Evolutionary conservation across 2,797 vertebrate genomes (phyloP), one percentile per base, ranked within the genome.

Genomic region (Catamblyrhynchus diadema): DNA sequence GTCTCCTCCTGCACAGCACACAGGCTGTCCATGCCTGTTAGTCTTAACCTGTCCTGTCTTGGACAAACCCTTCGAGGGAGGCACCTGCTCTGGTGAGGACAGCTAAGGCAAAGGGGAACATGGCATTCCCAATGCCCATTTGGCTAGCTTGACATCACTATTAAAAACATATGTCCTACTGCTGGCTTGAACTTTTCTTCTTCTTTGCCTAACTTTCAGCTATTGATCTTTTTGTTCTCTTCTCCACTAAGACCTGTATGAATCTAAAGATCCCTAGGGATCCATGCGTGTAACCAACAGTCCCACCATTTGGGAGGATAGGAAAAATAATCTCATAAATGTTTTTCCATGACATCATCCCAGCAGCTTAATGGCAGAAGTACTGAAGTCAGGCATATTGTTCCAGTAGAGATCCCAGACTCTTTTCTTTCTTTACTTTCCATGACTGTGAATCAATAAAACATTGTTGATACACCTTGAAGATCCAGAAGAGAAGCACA

Each of bases 391-490:
- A 44, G 39, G 47, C 28, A 22, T 85, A 74, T 83, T 75, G 47
- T 67, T 74, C 64, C 53, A 83, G 84, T 66, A 54, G 66, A 83
- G 82, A 83, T 83, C 51, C 83, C 61, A 54, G 47, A 59, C 35
- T 84, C 60, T 85, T 75, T 86, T 70, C 39, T 87, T 92, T 92
- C 85, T 94, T 97, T 96, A 80, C 91, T 86, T 94, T 94, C 80
- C 73, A 71, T 73, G 73, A 79, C 73, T 64, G 62, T 77, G 44
- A 77, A 90, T 96, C 94, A 95, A 91, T 94, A 94, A 94, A 94
- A 81, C 51, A 41, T 65, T 94, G 93, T 93, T 96, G 77, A 90
- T 96, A 94, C 66, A 93, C 44, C 74, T 88, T 86, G 73, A 96
- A 96, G 95, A 81, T 92, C 80, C 82, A 86, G 83, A 94, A 59